A percentile compares a stretch with the other conserved stretches of the same genome.
Evolutionary conservation across 1,140 invertebrate species (phyloP).

Genomic region (Diuraphis noxia): DNA sequence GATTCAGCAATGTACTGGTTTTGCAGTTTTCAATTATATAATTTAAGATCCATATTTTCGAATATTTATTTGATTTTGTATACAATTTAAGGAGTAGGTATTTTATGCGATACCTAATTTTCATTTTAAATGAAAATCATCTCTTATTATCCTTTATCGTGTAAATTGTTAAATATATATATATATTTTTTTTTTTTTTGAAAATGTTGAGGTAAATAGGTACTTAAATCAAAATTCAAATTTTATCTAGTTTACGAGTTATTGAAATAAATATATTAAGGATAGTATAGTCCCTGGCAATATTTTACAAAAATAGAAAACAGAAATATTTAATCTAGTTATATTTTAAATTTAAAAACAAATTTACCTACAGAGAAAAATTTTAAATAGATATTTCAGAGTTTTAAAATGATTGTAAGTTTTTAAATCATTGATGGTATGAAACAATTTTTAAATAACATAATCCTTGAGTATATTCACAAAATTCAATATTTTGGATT

Average conservation of each 20-base stretch:
- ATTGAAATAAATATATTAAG: neutral
- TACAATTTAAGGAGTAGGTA: neutral
- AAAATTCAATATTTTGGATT: neutral
- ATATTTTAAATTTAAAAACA: too few species aligned
- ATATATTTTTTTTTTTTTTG: too few species aligned
- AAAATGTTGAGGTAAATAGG: neutral
- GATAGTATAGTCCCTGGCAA: too few species aligned
- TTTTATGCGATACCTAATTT: too few species aligned
- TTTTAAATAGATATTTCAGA: too few species aligned
- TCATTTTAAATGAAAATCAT: too few species aligned
- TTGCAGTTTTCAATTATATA: neutral
- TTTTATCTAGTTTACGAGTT: neutral
- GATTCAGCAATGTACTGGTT: neutral
- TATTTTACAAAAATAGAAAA: too few species aligned
- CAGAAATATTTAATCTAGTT: too few species aligned
- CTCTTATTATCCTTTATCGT: neutral
- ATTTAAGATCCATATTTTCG: neutral
- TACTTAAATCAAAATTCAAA: neutral
- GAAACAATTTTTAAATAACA: neutral
- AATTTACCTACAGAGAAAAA: too few species aligned
- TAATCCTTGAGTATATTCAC: neutral
- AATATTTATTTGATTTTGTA: neutral
- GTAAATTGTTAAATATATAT: neutral
- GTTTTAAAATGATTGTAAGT: too few species aligned
- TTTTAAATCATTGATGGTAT: too few species aligned